Percentiles rank a stretch among this genome's conserved stretches.
These are phyloP conservation scores for Diuraphis noxia DNA, from an alignment of 1,140 invertebrate species.

Conservation along the genomic window DNA sequence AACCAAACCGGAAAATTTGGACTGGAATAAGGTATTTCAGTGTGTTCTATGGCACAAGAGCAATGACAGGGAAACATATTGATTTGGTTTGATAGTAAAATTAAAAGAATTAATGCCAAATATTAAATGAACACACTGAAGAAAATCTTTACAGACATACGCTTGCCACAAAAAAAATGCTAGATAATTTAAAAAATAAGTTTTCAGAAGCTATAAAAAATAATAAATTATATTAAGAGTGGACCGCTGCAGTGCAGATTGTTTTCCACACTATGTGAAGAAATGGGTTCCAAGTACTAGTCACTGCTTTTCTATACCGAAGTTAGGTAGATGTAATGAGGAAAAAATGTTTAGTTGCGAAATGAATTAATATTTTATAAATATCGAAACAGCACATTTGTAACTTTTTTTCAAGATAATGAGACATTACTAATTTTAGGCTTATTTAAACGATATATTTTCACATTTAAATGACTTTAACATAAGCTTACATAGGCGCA, in stretches of 20 bases:
- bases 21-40: constrained; percentile 3
- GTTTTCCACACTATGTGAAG: background rate
- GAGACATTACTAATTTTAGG: background rate
- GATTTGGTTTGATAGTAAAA: background rate
- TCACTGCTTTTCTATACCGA: constrained; percentile 15
- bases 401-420: background rate
- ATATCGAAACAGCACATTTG: background rate
- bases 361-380: constrained; percentile 11
- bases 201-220: constrained; percentile 49
- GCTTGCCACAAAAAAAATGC: constrained; percentile 58
- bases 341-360: background rate
- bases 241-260: background rate
- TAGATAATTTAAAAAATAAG: constrained; percentile 55
- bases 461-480: background rate
- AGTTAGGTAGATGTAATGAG: background rate
- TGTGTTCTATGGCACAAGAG: constrained; percentile 19
- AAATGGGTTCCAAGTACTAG: background rate
- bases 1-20: background rate
- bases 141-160: constrained; percentile 54
- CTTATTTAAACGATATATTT: constrained; percentile 7
- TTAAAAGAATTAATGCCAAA: constrained; percentile 20
- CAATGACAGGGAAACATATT: constrained; percentile 22
- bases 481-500: background rate
- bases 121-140: constrained; percentile 7
- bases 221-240: constrained; percentile 26